Evolutionary conservation across 2,797 vertebrate genomes (phyloP), one percentile per base, ranked within the genome.

Genomic region (Anabas testudineus): DNA sequence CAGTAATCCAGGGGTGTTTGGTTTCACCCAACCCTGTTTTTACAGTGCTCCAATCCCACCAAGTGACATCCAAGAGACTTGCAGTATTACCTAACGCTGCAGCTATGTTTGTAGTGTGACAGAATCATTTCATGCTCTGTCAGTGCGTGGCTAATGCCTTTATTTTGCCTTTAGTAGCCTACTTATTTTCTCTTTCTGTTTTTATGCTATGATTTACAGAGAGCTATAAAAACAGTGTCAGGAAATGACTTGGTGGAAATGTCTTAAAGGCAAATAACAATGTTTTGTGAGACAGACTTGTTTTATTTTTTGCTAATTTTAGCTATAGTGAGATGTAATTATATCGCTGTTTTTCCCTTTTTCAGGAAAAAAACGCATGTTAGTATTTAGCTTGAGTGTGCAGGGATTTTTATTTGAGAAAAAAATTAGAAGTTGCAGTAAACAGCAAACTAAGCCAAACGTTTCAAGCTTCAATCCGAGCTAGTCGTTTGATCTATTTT

Each of bases 1-100:
- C 86, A 82, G 80, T 91, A 89, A 90, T 91, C 89, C 87, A 49
- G 66, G 73, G 79, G 92, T 92, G 90, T 94, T 85, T 46, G 81
- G 90, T 92, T 93, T 91, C 91, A 88, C 47, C 81, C 74, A 45
- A 80, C 78, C 71, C 79, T 84, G 78, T 88, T 91, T 88, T 83
- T 84, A 76, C 78, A 68, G 70, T 46, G 67, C 83, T 81, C 43
- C 76, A 39, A 76, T 83, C 76, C 76, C 45, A 78, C 46, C 72
- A 52, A 84, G 80, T 78, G 83, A 86, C 79, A 72, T 89, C 77
- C 80, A 65, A 76, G 56, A 77, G 73, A 74, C 67, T 58, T 19
- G 3, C 28, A 52, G 71, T 76, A 86, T 88, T 88, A 87, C 82
- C 83, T 75, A 85, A 89, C 77, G 37, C 79, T 58, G 60, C 57